Evolutionary conservation across 2,797 vertebrate genomes (phyloP).

Genomic region (Paguma larvata): DNA sequence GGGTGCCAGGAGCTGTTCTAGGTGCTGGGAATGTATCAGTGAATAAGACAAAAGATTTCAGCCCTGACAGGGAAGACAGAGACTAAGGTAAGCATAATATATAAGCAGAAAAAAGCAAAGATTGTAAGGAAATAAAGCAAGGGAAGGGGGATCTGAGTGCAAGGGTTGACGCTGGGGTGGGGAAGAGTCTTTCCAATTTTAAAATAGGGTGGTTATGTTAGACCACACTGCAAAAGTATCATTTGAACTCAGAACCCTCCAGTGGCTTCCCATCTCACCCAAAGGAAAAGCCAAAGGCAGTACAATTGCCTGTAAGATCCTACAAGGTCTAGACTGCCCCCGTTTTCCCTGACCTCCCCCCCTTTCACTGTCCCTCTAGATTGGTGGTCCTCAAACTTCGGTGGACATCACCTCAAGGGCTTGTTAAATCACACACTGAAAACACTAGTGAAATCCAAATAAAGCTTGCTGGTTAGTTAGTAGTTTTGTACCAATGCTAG

Average conservation of each 20-base stretch:
- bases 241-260: background rate
- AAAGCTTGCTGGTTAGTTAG: background rate
- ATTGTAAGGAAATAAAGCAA: background rate
- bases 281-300: background rate
- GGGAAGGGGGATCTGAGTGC: background rate
- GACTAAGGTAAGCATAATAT: background rate
- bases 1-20: background rate
- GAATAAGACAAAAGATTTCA: background rate
- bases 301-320: background rate
- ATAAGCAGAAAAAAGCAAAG: background rate
- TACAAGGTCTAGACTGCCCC: background rate
- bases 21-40: background rate
- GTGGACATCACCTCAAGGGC: background rate
- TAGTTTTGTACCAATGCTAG: background rate
- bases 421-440: background rate
- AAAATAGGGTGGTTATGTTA: background rate
- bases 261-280: background rate
- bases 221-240: background rate
- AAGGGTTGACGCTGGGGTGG: rapidly evolving
- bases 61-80: background rate
- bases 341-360: background rate
- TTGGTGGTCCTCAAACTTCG: background rate
- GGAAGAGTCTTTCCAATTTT: background rate
- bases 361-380: background rate
- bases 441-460: background rate